A percentile compares a stretch with the other conserved stretches of the same genome.
phyloP scores from a whole-genome alignment of 2,113 vertebrate species.

The Hippopotamus amphibius region DNA sequence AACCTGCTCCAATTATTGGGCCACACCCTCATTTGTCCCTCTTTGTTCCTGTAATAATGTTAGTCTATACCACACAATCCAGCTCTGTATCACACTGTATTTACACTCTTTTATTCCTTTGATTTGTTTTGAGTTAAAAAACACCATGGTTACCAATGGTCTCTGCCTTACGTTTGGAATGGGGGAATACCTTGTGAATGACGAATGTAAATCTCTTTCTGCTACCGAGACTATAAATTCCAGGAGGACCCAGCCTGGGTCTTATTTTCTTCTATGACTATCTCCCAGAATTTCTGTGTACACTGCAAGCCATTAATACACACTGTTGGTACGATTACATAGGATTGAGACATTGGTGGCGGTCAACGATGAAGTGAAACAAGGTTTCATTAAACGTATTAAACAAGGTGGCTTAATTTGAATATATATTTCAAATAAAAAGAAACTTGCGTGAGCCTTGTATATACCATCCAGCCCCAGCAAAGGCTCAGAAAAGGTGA shows the following conservation, averaged over 20 bases:
- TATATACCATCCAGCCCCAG: neutral
- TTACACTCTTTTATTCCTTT: neutral
- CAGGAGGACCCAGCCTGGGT: neutral
- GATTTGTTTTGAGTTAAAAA: neutral
- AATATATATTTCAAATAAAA: conserved; percentile 62
- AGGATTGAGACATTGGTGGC: neutral
- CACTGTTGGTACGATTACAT: conserved; percentile 20
- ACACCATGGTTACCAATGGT: neutral
- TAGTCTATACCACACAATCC: neutral
- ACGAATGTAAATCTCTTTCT: neutral
- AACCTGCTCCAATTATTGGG: conserved; percentile 25
- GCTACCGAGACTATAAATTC: neutral
- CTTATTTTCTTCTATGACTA: conserved; percentile 16
- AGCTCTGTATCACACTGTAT: neutral
- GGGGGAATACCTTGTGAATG: conserved; percentile 3
- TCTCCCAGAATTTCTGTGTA: conserved; percentile 36
- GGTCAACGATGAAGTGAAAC: conserved; percentile 31
- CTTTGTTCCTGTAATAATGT: conserved; percentile 6
- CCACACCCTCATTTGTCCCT: neutral
- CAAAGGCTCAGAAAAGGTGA: conserved; percentile 21
- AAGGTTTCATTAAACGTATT: conserved; percentile 50
- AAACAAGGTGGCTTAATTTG: conserved; percentile 40
- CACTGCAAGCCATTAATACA: neutral
- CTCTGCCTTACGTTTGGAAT: neutral
- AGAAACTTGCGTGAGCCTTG: neutral